Base-by-base conservation (phyloP, 1,140 invertebrate species). In the Nymphalis io region DNA sequence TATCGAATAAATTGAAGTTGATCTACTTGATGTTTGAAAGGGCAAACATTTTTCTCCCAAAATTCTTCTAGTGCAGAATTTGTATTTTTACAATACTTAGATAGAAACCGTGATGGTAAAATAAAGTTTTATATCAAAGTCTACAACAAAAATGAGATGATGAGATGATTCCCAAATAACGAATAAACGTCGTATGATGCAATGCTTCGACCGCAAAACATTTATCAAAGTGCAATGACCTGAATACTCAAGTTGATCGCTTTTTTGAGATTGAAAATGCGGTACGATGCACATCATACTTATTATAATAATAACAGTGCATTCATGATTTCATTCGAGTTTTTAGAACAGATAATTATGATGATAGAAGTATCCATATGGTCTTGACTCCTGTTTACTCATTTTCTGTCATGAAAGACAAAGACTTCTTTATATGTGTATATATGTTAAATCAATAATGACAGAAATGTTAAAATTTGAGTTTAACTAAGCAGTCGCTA, bases 161-260 rank as follows among this genome's bases (percentile, higher is more conserved):
- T n/a, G 15, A 3, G 16, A 48, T 16, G 21, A 20, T 11, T 51
- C 48, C 48, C 8, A 51, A 51, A 55, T 27, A 55, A 51, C 20
- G 58, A 66, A 57, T 57, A 58, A 70, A n/a, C 58, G 55, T 64
- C 48, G 62, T 67, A 33, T 80, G 76, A 80, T 60, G 78, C 74
- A 78, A 75, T 38, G 58, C n/a, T 13, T 12, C 72, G 75, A 75
- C 79, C 76, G 82, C 77, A 80, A 80, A 82, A 80, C 81, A 83
- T 84, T 84, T 80, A 81, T 80, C 70, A 78, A 75, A 78, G 80
- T 74, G 70, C 83, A 74, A 70, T 58, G 81, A 72, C 79, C 71
- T 60, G 58, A 60, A 73, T 74, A 69, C 75, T 67, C 73, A 72
- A 73, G 13, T 73, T 81, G 76, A 83, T 81, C 74, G 75, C 27